Conservation (phyloP, 2,888 invertebrate genomes). For the Drosophila algonquin region DNA sequence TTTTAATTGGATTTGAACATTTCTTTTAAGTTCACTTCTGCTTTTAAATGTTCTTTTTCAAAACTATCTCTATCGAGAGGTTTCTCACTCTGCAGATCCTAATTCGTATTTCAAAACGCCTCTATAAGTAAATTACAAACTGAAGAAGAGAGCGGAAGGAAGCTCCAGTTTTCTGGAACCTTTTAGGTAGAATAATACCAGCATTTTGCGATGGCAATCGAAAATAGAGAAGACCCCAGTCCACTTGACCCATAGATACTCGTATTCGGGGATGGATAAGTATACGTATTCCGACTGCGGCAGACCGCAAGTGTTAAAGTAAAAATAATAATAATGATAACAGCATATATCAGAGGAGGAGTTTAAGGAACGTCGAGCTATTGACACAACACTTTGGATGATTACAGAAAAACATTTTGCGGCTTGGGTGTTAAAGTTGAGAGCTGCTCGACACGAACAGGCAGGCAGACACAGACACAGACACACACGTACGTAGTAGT, state of each 20-base stretch:
- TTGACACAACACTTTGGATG: constrained; percentile 79
- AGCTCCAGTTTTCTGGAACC: no score
- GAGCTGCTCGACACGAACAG: constrained; percentile 20
- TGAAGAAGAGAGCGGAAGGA: no score
- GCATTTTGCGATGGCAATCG: no score
- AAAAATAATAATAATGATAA: constrained; percentile 29
- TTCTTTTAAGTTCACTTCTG: not conserved
- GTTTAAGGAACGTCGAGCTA: constrained; percentile 41
- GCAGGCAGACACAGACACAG: constrained; percentile 20
- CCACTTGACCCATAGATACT: no score
- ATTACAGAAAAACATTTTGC: constrained; percentile 75
- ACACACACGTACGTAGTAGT: constrained; percentile 9
- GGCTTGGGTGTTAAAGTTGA: constrained; percentile 52
- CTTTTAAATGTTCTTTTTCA: no score
- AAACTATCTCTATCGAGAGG: no score
- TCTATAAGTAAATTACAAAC: no score
- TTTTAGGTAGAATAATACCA: no score
- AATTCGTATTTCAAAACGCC: no score
- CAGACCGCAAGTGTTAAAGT: constrained; percentile 17
- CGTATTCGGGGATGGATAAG: no score
- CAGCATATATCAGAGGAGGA: constrained; percentile 17
- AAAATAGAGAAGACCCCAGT: no score
- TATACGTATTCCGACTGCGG: not conserved
- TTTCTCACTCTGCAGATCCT: no score
- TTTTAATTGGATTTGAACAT: not conserved